Evolutionary conservation across 2,888 invertebrate genomes (phyloP).

Genomic region (Cosmia trapezina): DNA sequence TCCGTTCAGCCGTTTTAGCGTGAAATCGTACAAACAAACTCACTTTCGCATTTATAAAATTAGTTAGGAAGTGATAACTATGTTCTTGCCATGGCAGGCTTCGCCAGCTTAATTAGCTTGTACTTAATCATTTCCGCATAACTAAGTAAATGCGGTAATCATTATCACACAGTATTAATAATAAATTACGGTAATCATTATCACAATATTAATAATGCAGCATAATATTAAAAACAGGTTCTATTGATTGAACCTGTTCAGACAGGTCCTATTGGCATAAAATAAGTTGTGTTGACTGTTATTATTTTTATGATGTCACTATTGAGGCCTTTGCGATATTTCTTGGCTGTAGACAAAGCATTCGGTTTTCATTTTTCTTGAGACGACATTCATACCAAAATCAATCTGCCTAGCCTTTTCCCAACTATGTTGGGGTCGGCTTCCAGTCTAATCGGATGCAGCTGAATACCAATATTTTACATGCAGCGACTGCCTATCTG

Average conservation of each 20-base stretch:
- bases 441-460: too few relatives aligned
- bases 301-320: constrained; percentile 16
- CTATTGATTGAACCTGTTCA: constrained; percentile 19
- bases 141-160: not conserved
- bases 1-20: too few relatives aligned
- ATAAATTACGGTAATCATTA: constrained; percentile 2
- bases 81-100: too few relatives aligned
- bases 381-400: not conserved
- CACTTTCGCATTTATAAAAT: too few relatives aligned
- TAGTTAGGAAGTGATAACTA: too few relatives aligned
- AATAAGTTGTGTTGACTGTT: not conserved
- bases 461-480: too few relatives aligned
- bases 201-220: not conserved
- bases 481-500: too few relatives aligned
- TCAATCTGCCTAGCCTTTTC: too few relatives aligned
- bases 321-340: not conserved
- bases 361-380: not conserved
- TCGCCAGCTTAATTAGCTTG: not conserved
- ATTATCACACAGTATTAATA: too few relatives aligned
- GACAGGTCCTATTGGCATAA: not conserved
- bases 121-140: constrained; percentile 16
- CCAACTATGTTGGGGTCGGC: too few relatives aligned
- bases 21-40: too few relatives aligned
- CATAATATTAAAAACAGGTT: constrained; percentile 34
- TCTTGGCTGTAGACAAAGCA: constrained; percentile 13